phyloP scores from a whole-genome alignment of 2,797 vertebrate genomes.

The Leptatherina wallacei region DNA sequence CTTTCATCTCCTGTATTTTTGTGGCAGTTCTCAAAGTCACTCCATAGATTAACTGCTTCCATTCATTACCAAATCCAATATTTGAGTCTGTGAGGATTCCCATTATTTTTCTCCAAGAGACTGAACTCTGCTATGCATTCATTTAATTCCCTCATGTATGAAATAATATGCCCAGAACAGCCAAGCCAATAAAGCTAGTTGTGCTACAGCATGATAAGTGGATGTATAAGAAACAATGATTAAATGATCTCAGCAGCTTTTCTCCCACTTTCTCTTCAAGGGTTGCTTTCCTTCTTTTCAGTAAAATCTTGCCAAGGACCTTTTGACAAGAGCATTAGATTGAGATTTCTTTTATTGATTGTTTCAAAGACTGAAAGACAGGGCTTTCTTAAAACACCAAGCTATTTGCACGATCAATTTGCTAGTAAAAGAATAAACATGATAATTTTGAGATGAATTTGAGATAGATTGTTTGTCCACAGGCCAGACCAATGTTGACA shows the following conservation, averaged over 20 bases:
- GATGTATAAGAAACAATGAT: constrained; percentile 72
- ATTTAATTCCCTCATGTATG: constrained; percentile 77
- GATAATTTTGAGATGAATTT: too few relatives aligned
- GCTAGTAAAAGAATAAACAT: too few relatives aligned
- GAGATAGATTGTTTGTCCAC: too few relatives aligned
- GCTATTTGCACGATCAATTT: background rate
- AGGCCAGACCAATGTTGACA: too few relatives aligned
- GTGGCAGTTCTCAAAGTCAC: constrained; percentile 50
- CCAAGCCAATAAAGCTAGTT: constrained; percentile 69
- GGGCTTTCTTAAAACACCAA: constrained; percentile 8
- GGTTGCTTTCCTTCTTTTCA: constrained; percentile 36
- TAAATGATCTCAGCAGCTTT: constrained; percentile 74
- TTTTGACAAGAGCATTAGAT: constrained; percentile 38
- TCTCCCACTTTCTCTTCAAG: constrained; percentile 63
- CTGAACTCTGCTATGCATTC: constrained; percentile 69
- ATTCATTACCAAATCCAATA: constrained; percentile 71
- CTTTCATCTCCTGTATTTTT: constrained; percentile 18
- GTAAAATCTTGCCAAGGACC: constrained; percentile 50
- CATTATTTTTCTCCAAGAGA: constrained; percentile 67
- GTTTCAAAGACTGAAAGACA: constrained; percentile 23
- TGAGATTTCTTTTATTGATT: constrained; percentile 39
- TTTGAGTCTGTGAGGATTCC: constrained; percentile 61
- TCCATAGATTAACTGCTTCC: constrained; percentile 55
- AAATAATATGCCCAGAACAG: constrained; percentile 72
- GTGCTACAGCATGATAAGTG: constrained; percentile 72